phyloP scores from a whole-genome alignment of 2,888 invertebrate species.

The Parascotia fuliginaria region DNA sequence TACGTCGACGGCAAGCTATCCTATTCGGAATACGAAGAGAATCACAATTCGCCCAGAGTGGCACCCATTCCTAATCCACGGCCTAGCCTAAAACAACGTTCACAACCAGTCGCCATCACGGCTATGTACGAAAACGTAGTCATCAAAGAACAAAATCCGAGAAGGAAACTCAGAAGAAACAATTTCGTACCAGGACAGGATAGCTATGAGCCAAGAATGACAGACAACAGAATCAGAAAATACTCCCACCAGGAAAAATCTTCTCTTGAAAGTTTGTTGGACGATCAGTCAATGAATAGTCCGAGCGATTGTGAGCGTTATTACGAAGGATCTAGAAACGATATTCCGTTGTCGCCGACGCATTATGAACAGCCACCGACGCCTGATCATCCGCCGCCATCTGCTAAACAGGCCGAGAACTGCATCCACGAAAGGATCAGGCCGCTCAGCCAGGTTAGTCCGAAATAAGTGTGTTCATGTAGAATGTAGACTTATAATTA shows the following conservation, averaged over 20 bases:
- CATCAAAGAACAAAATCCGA: slow-evolving; percentile 90
- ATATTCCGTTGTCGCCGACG: slow-evolving; percentile 93
- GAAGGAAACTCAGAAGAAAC: slow-evolving; percentile 88
- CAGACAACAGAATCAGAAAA: slow-evolving; percentile 71
- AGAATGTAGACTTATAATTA: slow-evolving; percentile 10
- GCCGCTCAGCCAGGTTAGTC: slow-evolving; percentile 95
- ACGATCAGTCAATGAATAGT: slow-evolving; percentile 84
- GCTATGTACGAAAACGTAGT: slow-evolving; percentile 90
- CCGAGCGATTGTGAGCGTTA: slow-evolving; percentile 79
- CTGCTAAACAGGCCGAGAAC: slow-evolving; percentile 94
- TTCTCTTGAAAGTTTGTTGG: slow-evolving; percentile 87
- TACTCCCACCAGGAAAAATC: slow-evolving; percentile 83
- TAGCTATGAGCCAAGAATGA: slow-evolving; percentile 84
- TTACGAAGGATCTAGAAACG: slow-evolving; percentile 71
- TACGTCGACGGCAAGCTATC: slow-evolving; percentile 89
- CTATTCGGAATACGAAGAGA: slow-evolving; percentile 84
- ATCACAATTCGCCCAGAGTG: slow-evolving; percentile 75
- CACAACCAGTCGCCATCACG: slow-evolving; percentile 90
- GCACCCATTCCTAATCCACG: slow-evolving; percentile 77
- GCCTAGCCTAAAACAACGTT: slow-evolving; percentile 76
- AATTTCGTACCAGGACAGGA: slow-evolving; percentile 87
- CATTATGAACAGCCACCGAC: slow-evolving; percentile 97
- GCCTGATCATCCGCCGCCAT: slow-evolving; percentile 97
- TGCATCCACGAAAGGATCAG: slow-evolving; percentile 96
- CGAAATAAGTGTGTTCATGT: slow-evolving; percentile 49